Percentiles rank a stretch among this genome's conserved stretches.
Evolutionary conservation across 2,113 vertebrate genomes (phyloP).

Genomic region (Pelmatolapia mariae): DNA sequence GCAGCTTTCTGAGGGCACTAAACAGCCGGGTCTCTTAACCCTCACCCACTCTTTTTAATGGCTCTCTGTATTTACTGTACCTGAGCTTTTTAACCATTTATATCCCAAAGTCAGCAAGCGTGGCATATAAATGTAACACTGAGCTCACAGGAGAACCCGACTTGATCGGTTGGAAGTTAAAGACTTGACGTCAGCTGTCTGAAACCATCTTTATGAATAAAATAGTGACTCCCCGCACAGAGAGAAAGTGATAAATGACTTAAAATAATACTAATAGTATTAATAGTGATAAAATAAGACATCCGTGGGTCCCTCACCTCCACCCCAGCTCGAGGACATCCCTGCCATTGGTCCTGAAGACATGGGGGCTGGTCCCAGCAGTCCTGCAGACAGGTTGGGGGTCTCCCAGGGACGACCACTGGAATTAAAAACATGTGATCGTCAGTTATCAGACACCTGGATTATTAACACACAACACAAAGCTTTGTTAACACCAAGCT

Average conservation of each 20-base stretch:
- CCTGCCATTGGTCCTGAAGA: slow-evolving; percentile 26
- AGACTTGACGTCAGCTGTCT: not conserved
- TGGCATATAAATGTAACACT: not conserved
- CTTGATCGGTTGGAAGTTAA: not conserved
- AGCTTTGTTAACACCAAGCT: not conserved
- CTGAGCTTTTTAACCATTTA: not conserved
- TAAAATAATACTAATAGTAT: not conserved
- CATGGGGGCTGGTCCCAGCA: slow-evolving; percentile 64
- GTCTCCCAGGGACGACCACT: slow-evolving; percentile 46
- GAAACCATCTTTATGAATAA: not conserved
- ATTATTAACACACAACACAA: not conserved
- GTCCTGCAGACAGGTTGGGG: slow-evolving; percentile 61
- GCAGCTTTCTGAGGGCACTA: not conserved
- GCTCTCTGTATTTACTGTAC: not conserved
- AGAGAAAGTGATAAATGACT: not conserved
- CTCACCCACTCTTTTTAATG: not conserved
- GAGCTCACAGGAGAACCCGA: not conserved
- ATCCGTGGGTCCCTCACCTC: slow-evolving; percentile 50
- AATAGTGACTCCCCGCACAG: not conserved
- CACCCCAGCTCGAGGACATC: slow-evolving; percentile 66
- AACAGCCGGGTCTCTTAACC: not conserved
- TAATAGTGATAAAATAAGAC: not conserved
- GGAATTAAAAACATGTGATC: not conserved
- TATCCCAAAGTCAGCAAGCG: not conserved
- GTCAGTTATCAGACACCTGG: not conserved